Base-by-base conservation (phyloP, 2,797 vertebrate genomes). In the Phrynocephalus vlangalii region DNA sequence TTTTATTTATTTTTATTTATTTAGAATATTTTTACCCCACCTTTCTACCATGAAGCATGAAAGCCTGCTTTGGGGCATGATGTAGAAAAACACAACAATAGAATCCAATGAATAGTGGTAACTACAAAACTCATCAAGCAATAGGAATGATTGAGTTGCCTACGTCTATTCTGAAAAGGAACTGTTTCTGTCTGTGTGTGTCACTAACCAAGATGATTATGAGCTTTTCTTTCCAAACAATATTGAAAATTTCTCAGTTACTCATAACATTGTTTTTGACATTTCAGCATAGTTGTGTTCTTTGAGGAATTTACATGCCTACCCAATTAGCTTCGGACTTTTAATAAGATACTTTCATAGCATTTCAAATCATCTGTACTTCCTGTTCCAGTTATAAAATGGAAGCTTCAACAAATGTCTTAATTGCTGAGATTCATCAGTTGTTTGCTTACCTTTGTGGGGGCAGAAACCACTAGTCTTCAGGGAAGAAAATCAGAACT, bases 311-410 rank as follows among this genome's bases (percentile, higher is more conserved):
- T 63, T 50, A 24, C 24, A 30, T 50, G 30, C 33, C 71, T 52
- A 1, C 8, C 50, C 16, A 28, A 52, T 68, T 67, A 66, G 63
- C 26, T 67, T 20, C 22, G 56, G 86, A 9, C 30, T 8, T 44
- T 44, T 75, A 44, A 13, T 72, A 79, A 48, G 52, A 2, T 16
- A 33, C 82, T 68, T 75, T 93, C 88, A 83, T 87, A 77, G 82
- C 73, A 91, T 92, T 90, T 75, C 56, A 87, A 22, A 93, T 86
- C 28, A 91, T 88, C 87, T 22, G 1, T 44, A 28, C 33, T 66
- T 48, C 28, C 38, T 26, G 63, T 67, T 78, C 13, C 44, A 18
- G 48, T 48, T 26, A 81, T 66, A 81, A 66, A 77, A 73, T 24
- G 5, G 28, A 30, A 81, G 88, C 28, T 68, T 79, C 86, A 78